These are phyloP conservation scores for Meteorus colon DNA, from an alignment of 2,888 invertebrate species.

Conservation along the genomic window DNA sequence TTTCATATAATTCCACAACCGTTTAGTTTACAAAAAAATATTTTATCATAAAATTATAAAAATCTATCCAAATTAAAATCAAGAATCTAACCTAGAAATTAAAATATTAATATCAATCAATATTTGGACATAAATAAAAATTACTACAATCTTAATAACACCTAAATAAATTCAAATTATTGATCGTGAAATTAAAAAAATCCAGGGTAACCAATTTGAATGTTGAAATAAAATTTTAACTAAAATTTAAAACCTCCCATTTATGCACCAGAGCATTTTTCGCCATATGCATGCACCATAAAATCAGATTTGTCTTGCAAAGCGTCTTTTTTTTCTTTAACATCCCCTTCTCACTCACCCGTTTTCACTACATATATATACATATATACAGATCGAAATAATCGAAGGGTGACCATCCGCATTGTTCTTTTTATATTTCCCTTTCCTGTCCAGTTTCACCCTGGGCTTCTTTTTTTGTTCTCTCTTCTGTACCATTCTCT, in stretches of 20 bases:
- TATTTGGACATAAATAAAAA: no score
- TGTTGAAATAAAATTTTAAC: no score
- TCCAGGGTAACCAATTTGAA: no score
- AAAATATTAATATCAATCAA: no score
- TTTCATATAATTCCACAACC: no score
- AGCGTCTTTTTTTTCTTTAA: conserved; percentile 41
- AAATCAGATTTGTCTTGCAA: conserved; percentile 50
- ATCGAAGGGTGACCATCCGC: conserved; percentile 38
- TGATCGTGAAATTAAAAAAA: no score
- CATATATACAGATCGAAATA: conserved; percentile 2
- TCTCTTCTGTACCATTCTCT: conserved; percentile 1
- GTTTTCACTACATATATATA: not conserved
- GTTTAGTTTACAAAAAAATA: no score
- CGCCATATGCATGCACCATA: conserved; percentile 40
- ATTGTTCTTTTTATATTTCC: conserved; percentile 39
- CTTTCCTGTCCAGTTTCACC: conserved; percentile 2
- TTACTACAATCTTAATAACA: no score
- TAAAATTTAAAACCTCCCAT: conserved; percentile 15
- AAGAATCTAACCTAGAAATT: no score
- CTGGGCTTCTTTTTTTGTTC: conserved; percentile 21
- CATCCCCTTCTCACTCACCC: not conserved
- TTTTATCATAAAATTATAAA: not conserved
- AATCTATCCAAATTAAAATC: no score
- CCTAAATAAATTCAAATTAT: no score
- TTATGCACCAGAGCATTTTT: conserved; percentile 34